These are phyloP conservation scores for Seira musarum DNA, from an alignment of 2,888 invertebrate species.

Conservation along the genomic window DNA sequence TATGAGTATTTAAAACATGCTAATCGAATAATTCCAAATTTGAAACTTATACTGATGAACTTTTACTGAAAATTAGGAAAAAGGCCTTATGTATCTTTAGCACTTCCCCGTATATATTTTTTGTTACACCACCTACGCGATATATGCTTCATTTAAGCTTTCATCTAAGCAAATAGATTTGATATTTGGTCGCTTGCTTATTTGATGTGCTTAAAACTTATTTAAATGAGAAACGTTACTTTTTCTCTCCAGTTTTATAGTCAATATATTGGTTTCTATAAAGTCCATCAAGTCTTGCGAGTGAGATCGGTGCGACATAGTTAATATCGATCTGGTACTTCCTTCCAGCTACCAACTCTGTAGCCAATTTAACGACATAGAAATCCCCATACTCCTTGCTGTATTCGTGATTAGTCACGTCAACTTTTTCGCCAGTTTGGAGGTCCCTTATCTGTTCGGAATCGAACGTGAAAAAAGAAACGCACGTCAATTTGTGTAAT, in stretches of 20 bases:
- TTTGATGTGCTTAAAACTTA: background rate
- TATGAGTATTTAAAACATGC: too few species aligned
- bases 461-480: too few species aligned
- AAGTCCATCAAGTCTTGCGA: constrained; percentile 61
- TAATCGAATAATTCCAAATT: too few species aligned
- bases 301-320: constrained; percentile 57
- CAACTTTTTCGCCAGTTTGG: constrained; percentile 48
- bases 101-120: too few species aligned
- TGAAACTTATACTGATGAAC: too few species aligned
- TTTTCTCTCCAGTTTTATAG: constrained; percentile 43
- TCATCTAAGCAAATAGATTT: background rate
- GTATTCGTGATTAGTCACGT: constrained; percentile 51
- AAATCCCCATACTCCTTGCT: constrained; percentile 43
- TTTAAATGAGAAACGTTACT: constrained; percentile 14
- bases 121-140: too few species aligned
- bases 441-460: constrained; percentile 45
- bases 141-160: too few species aligned
- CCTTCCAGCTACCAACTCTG: constrained; percentile 54
- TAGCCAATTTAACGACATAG: constrained; percentile 54
- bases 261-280: constrained; percentile 64
- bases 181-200: background rate
- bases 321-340: constrained; percentile 62
- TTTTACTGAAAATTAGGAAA: too few species aligned
- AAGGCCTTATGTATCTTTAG: too few species aligned
- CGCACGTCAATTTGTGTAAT: constrained; percentile 51